Evolutionary conservation across 2,888 invertebrate species (phyloP), one percentile per base, ranked within the genome.

Genomic region (Plutella xylostella): DNA sequence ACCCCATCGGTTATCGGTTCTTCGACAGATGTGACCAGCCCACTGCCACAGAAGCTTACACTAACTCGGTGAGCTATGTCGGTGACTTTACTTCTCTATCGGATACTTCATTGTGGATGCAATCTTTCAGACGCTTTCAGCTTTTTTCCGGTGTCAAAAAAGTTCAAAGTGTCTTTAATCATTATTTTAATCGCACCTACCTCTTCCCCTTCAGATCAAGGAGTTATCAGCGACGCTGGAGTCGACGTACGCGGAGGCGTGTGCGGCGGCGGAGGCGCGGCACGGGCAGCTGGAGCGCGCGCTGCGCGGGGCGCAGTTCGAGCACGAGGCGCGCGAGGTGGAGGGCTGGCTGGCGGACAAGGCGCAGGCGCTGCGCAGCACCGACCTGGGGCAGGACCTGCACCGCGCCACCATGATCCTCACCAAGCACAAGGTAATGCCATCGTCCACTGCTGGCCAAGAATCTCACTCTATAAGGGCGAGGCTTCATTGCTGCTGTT

Each of bases 311-410:
- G 97, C 97, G 72, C 94, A 96, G 83, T 96, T 93, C 82, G 88
- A 93, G 76, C 94, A 93, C 63, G 96, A 96, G 68, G 93, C 94
- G 11, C 90, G 90, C 38, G 96, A 96, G 74, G 92, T 97, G 50
- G 97, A 97, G 74, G 90, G 92, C 20, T 97, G 97, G 97, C 85
- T 97, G 51, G 90, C 90, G 30, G 97, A 97, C 76, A 93, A 93
- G 67, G 91, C 90, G 39, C 92, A 93, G 49, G 89, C 92, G 22
- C 75, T 97, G 4, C 88, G 89, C 25, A 92, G 92, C n/a, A 90
- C 90, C 0, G 95, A 96, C 67, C 92, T 91, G 51, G 96, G 96
- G n/a, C 85, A 92, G 41, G 96, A 97, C 72, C 86, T 96, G 28
- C 95, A 95, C 60, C 89, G 94, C 0, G 96, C 96, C 15, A 94